A percentile compares a stretch with the other conserved stretches of the same genome.
phyloP scores from a whole-genome alignment of 2,888 invertebrate genomes.

The Parochlus steinenii region DNA sequence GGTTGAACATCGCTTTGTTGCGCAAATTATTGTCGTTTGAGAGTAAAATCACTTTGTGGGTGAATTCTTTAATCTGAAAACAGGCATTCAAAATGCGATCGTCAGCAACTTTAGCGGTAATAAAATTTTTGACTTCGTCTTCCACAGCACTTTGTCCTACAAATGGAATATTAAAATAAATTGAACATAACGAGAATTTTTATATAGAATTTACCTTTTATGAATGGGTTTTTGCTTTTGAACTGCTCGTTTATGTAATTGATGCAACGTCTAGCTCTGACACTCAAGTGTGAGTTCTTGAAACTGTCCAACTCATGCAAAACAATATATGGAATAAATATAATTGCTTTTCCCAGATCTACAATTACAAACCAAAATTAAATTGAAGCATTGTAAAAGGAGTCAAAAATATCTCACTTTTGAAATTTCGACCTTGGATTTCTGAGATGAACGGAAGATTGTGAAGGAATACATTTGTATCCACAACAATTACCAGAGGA shows the following conservation, averaged over 20 bases:
- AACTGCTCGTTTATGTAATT: conserved; percentile 23
- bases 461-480: conserved; percentile 35
- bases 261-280: conserved; percentile 19
- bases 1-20: conserved; percentile 33
- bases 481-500: conserved; percentile 33
- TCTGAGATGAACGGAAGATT: conserved; percentile 27
- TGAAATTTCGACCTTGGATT: conserved; percentile 21
- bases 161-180: conserved; percentile 13
- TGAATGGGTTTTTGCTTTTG: conserved; percentile 23
- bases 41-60: conserved; percentile 29
- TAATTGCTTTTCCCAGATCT: conserved; percentile 20
- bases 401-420: conserved; percentile 15
- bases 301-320: conserved; percentile 34
- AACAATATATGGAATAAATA: conserved; percentile 35
- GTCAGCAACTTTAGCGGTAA: conserved; percentile 29
- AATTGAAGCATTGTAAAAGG: neutral
- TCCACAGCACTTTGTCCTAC: conserved; percentile 33
- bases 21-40: conserved; percentile 35
- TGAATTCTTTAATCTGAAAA: conserved; percentile 28
- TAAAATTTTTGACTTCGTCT: conserved; percentile 25
- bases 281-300: conserved; percentile 22
- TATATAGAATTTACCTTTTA: conserved; percentile 30
- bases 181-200: neutral
- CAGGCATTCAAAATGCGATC: conserved; percentile 37
- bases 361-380: conserved; percentile 12